Evolutionary conservation across 2,888 invertebrate species (phyloP).

Genomic region (Drosophila mulleri): DNA sequence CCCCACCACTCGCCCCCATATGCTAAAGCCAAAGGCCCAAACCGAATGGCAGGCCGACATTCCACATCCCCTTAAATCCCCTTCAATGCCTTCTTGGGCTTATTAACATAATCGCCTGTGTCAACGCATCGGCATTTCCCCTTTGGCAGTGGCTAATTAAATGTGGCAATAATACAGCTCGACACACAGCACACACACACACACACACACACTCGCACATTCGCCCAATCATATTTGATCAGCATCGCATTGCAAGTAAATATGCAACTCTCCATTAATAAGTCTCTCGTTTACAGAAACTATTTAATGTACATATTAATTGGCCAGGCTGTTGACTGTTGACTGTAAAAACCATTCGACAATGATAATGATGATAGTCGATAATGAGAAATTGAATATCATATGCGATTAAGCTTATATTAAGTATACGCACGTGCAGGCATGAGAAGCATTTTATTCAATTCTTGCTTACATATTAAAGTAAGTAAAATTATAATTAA

Average conservation of each 20-base stretch:
- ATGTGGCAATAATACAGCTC: conserved; percentile 61
- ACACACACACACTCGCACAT: background rate
- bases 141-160: conserved; percentile 66
- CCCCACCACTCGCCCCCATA: conserved; percentile 1
- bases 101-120: conserved; percentile 75
- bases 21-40: conserved; percentile 12
- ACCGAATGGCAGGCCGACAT: background rate
- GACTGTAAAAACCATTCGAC: background rate
- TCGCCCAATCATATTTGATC: conserved; percentile 32
- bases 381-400: conserved; percentile 20
- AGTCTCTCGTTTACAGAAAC: conserved; percentile 61
- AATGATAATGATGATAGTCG: background rate
- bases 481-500: background rate
- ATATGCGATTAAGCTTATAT: conserved; percentile 5
- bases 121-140: conserved; percentile 58
- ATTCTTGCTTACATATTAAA: background rate
- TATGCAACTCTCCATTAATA: conserved; percentile 58
- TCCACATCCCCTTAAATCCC: background rate
- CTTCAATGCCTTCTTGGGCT: conserved; percentile 33
- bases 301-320: conserved; percentile 46
- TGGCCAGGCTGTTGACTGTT: conserved; percentile 29
- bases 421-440: background rate
- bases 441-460: background rate
- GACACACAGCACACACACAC: background rate
- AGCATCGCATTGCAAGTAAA: conserved; percentile 33